phyloP scores from a whole-genome alignment of 2,888 invertebrate species.

The Rotaria socialis region DNA sequence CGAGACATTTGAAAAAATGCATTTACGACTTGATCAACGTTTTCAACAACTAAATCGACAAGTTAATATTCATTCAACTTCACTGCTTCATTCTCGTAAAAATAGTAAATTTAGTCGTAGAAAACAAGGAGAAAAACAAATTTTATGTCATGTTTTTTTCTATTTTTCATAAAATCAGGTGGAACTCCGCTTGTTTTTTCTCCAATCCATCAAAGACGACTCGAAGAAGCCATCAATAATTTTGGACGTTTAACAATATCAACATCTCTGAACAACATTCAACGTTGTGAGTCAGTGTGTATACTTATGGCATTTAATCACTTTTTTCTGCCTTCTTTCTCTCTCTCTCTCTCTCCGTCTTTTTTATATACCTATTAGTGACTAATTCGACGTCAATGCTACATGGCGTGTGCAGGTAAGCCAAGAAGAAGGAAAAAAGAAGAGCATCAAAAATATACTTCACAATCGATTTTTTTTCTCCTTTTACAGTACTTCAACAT shows the following conservation, averaged over 20 bases:
- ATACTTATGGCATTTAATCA: not conserved
- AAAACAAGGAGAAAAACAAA: too few relatives aligned
- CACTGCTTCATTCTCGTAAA: too few relatives aligned
- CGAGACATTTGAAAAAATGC: not conserved
- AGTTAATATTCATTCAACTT: not conserved
- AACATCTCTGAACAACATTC: not conserved
- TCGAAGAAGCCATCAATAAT: not conserved
- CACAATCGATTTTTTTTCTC: not conserved
- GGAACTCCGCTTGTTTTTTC: not conserved
- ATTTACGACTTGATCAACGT: not conserved
- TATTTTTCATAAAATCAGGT: not conserved
- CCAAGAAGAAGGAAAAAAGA: not conserved
- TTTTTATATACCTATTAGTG: not conserved
- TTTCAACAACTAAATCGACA: not conserved
- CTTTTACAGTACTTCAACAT: not conserved
- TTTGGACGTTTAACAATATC: not conserved
- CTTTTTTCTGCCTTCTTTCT: not conserved
- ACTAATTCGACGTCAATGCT: not conserved
- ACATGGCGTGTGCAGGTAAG: not conserved
- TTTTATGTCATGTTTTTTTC: not conserved
- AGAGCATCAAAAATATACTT: not conserved
- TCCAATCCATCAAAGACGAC: not conserved
- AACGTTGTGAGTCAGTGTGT: not conserved
- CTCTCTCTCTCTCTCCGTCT: not conserved
- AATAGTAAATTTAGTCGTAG: too few relatives aligned